These are phyloP conservation scores for Heliothis subflexa DNA, from an alignment of 1,140 invertebrate species.

Conservation along the genomic window DNA sequence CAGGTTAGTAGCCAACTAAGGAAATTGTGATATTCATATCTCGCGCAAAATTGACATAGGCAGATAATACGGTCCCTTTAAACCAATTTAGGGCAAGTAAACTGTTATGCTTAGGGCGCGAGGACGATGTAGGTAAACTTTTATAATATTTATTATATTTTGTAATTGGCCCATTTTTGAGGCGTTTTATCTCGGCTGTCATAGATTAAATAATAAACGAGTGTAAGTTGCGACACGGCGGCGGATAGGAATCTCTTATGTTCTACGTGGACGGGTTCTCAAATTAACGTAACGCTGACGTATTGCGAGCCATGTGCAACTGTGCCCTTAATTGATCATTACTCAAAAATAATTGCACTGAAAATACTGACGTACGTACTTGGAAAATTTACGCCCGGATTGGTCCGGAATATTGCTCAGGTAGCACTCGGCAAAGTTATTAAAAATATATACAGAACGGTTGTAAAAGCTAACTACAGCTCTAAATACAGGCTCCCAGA, in stretches of 20 bases:
- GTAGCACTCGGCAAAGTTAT: not conserved
- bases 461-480: too few species aligned
- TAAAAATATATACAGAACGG: not conserved
- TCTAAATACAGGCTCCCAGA: too few species aligned
- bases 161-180: slow-evolving; percentile 77
- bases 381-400: slow-evolving; percentile 9
- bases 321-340: slow-evolving; percentile 42
- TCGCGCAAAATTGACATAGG: slow-evolving; percentile 70
- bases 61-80: slow-evolving; percentile 76
- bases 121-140: slow-evolving; percentile 64
- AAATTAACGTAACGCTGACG: slow-evolving; percentile 55
- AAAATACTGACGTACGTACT: slow-evolving; percentile 22
- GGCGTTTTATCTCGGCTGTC: slow-evolving; percentile 52
- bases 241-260: slow-evolving; percentile 48
- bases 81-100: slow-evolving; percentile 73
- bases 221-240: slow-evolving; percentile 50
- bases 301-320: slow-evolving; percentile 15
- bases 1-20: slow-evolving; percentile 10
- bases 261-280: slow-evolving; percentile 52
- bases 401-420: not conserved
- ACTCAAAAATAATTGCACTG: slow-evolving; percentile 44
- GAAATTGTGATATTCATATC: slow-evolving; percentile 49
- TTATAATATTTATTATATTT: slow-evolving; percentile 82
- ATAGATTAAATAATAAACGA: slow-evolving; percentile 61
- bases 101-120: slow-evolving; percentile 77